A percentile compares a stretch with the other conserved stretches of the same genome.
These are phyloP conservation scores for Aleadryas rufinucha DNA, from an alignment of 2,113 vertebrate species.

Conservation along the genomic window DNA sequence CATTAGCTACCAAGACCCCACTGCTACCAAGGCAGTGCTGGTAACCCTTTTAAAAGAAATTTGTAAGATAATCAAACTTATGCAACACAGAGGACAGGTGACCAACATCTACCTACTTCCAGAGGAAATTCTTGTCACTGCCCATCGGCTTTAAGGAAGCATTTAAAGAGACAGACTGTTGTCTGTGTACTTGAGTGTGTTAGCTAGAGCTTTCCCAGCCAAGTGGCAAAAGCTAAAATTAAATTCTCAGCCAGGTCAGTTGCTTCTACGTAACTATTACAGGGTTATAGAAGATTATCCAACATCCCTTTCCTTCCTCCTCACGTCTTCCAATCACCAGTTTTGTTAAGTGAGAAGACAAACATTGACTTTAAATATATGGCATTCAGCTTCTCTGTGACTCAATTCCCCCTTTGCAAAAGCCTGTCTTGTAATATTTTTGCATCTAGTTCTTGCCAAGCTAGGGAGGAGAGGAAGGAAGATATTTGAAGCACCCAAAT, in stretches of 20 bases:
- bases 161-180: background rate
- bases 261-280: background rate
- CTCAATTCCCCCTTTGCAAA: background rate
- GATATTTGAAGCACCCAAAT: background rate
- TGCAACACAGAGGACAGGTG: background rate
- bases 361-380: background rate
- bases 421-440: background rate
- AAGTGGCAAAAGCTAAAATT: background rate
- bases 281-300: background rate
- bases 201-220: background rate
- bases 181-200: background rate
- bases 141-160: background rate
- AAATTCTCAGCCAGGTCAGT: background rate
- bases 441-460: background rate
- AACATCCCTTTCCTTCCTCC: background rate
- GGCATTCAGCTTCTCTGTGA: background rate
- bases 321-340: background rate
- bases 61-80: fast-evolving
- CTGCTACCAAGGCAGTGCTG: background rate
- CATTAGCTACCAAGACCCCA: no score
- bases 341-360: background rate
- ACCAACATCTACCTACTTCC: background rate
- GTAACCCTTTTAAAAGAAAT: background rate
- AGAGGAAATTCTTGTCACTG: background rate
- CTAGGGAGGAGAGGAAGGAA: background rate